phyloP scores from a whole-genome alignment of 2,797 vertebrate species.

The Clarias laeviceps region DNA sequence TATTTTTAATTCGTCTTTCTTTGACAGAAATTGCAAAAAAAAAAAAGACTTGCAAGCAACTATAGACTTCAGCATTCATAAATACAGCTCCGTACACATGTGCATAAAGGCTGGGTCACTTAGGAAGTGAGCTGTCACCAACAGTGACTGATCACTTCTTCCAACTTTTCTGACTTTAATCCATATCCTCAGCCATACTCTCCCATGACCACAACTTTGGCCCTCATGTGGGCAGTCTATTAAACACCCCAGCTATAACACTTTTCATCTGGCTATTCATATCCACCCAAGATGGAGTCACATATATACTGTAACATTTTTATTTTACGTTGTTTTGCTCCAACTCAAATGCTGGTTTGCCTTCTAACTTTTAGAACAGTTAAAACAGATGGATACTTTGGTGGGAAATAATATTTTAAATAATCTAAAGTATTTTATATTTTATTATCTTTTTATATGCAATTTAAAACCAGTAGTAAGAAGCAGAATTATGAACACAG shows the following conservation, averaged over 20 bases:
- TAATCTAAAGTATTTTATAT: background rate
- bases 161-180: background rate
- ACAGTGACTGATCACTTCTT: background rate
- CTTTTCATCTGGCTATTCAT: background rate
- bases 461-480: background rate
- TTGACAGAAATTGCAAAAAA: constrained; percentile 44
- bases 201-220: background rate
- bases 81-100: constrained; percentile 59
- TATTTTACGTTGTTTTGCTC: background rate
- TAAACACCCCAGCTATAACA: background rate
- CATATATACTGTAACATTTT: background rate
- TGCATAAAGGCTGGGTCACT: constrained; percentile 24
- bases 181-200: background rate
- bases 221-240: background rate
- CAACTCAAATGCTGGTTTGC: background rate
- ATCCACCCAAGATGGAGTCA: background rate
- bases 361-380: background rate
- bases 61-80: constrained; percentile 58
- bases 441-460: background rate
- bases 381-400: background rate
- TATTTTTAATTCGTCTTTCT: constrained; percentile 33
- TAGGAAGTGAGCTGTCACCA: background rate
- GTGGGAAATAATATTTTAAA: background rate
- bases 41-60: constrained; percentile 43
- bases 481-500: background rate